A percentile compares a stretch with the other conserved stretches of the same genome.
Evolutionary conservation across 2,888 invertebrate genomes (phyloP).

Genomic region (Platycheirus rosarum): DNA sequence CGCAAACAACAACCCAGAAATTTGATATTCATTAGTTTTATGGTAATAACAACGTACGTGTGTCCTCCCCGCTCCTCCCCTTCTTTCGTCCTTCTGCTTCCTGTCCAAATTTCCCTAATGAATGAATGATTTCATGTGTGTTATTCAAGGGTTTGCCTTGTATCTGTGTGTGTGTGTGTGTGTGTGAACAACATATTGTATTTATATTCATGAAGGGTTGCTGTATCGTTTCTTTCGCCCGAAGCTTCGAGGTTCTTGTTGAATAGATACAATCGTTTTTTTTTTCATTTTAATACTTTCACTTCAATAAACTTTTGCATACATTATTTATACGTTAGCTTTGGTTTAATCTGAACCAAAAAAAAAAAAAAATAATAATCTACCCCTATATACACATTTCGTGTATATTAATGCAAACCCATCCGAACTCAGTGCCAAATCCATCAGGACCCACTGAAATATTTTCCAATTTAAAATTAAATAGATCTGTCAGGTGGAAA

Average conservation of each 20-base stretch:
- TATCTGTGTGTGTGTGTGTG: background rate
- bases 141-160: too few species aligned
- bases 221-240: conserved; percentile 28
- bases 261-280: background rate
- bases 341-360: conserved; percentile 40
- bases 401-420: conserved; percentile 1
- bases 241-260: conserved; percentile 5
- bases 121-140: conserved; percentile 54
- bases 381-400: background rate
- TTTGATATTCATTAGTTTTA: conserved; percentile 73
- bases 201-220: conserved; percentile 63
- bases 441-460: conserved; percentile 32
- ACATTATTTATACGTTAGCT: conserved; percentile 60
- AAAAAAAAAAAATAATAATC: conserved; percentile 11
- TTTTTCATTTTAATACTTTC: conserved; percentile 49
- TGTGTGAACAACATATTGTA: too few species aligned
- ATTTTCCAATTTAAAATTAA: conserved; percentile 68
- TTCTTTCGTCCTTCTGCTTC: background rate
- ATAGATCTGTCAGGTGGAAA: conserved; percentile 68
- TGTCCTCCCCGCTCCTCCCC: too few species aligned
- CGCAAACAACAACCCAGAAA: conserved; percentile 45
- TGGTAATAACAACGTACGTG: conserved; percentile 61
- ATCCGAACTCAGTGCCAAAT: too few species aligned
- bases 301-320: conserved; percentile 67
- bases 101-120: conserved; percentile 35